Conservation (phyloP, 2,888 invertebrate species). For the Julus scandinavius region DNA sequence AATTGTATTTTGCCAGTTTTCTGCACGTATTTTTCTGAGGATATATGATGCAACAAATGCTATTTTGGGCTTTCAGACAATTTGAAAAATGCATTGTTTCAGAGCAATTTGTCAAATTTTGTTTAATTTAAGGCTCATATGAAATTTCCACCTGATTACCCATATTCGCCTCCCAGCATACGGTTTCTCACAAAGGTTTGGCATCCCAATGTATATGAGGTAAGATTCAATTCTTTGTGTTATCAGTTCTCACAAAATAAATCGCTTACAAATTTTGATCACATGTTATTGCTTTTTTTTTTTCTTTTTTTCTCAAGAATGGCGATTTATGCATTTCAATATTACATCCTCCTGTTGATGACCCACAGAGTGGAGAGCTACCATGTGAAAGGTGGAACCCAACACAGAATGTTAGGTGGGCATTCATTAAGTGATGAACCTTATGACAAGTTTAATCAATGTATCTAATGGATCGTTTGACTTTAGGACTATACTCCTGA, state of each 20-base stretch:
- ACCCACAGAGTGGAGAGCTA: slow-evolving; percentile 98
- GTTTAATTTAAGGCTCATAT: slow-evolving; percentile 86
- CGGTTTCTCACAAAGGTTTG: slow-evolving; percentile 99
- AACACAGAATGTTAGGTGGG: slow-evolving; percentile 92
- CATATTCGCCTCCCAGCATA: slow-evolving; percentile 98
- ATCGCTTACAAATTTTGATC: not conserved
- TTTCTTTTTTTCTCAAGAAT: slow-evolving; percentile 74
- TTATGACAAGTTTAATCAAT: not conserved
- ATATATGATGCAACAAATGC: not conserved
- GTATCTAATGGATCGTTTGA: not conserved
- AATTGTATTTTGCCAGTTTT: too few species aligned
- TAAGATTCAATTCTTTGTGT: slow-evolving; percentile 69
- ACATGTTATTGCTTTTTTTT: not conserved
- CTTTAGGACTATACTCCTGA: slow-evolving; percentile 89
- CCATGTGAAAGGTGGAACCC: slow-evolving; percentile 99
- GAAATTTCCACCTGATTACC: slow-evolving; percentile 98
- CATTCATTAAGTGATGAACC: not conserved
- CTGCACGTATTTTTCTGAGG: too few species aligned
- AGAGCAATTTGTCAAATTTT: not conserved
- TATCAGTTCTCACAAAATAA: not conserved
- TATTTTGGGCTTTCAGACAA: not conserved
- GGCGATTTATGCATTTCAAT: slow-evolving; percentile 99
- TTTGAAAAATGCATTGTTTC: not conserved
- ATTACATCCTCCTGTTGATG: slow-evolving; percentile 98
- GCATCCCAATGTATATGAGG: slow-evolving; percentile 99